Evolutionary conservation across 2,797 vertebrate genomes (phyloP), one percentile per base, ranked within the genome.

Genomic region (Sylvia borin): DNA sequence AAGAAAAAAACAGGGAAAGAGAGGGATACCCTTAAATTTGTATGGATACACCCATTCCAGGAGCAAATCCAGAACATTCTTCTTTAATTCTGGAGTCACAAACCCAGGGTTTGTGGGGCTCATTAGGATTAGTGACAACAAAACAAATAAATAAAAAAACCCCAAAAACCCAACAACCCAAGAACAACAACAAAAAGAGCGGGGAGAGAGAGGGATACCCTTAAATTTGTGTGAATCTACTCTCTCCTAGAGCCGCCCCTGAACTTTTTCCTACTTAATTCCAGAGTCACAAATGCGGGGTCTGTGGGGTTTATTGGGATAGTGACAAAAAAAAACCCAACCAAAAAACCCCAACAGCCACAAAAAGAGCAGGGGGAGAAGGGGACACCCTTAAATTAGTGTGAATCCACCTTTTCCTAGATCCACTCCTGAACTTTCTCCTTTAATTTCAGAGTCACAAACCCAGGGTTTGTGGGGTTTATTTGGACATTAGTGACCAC

Each of bases 201-300:
- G 20, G 10, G 3, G 50, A 2, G 29, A 32, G 16, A 29, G 14
- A 5, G 87, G 76, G 58, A 55, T 43, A 18, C 47, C 26, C 47
- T 17, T 3, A n/a, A 24, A 55, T 29, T 1, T 16, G 62, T 26
- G 8, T 60, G 27, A 68, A 53, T 17, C 13, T 75, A 32, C 45
- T 20, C 10, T 57, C 88, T 95, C 93, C 93, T 80, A 54, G 87
- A 88, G 77, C 91, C 58, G 4, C 94, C 92, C 75, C 93, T 95
- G 93, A 95, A 97, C 93, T 95, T 96, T 80, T 38, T 70, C 27
- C 90, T 97, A n/a, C n/a, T 97, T 95, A 92, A 96, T 93, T 97
- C 96, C 48, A 54, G 11, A 32, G 53, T 32, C 31, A 32, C 31
- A 32, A 20, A 20, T 3, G 3, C 31, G 21, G 20, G 20, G 31